Evolutionary conservation across 2,888 invertebrate species (phyloP).

Genomic region (Omphaloscelis lunosa): DNA sequence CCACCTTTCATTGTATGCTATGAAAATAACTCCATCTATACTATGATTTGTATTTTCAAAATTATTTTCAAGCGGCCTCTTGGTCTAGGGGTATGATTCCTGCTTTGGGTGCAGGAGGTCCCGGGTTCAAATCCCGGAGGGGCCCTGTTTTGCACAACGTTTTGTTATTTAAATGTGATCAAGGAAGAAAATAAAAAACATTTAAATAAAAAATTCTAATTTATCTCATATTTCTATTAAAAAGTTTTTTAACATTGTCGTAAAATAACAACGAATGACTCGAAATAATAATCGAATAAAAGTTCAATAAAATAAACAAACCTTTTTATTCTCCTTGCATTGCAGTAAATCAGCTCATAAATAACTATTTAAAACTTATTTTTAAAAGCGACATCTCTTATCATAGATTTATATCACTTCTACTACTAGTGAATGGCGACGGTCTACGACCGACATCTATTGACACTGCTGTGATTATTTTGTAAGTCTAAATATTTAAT

Average conservation of each 20-base stretch:
- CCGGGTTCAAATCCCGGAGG: conserved; percentile 94
- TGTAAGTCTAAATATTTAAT: neutral
- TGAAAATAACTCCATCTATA: conserved; percentile 50
- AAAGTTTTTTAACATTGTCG: neutral
- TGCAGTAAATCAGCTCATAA: neutral
- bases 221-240: neutral
- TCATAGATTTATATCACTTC: neutral
- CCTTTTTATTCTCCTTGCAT: neutral
- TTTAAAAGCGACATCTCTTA: conserved; percentile 33
- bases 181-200: neutral
- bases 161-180: neutral
- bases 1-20: neutral
- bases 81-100: conserved; percentile 94
- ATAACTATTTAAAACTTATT: neutral
- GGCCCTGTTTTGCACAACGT: conserved; percentile 84
- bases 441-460: conserved; percentile 52
- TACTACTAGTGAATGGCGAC: neutral
- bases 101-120: conserved; percentile 94
- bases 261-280: neutral
- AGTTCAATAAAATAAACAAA: neutral
- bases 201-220: neutral
- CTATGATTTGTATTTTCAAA: conserved; percentile 52
- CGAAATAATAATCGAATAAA: neutral
- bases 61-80: conserved; percentile 84
- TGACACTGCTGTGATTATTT: neutral